Base-by-base conservation (phyloP, 2,888 invertebrate species). In the Smittia sp. region DNA sequence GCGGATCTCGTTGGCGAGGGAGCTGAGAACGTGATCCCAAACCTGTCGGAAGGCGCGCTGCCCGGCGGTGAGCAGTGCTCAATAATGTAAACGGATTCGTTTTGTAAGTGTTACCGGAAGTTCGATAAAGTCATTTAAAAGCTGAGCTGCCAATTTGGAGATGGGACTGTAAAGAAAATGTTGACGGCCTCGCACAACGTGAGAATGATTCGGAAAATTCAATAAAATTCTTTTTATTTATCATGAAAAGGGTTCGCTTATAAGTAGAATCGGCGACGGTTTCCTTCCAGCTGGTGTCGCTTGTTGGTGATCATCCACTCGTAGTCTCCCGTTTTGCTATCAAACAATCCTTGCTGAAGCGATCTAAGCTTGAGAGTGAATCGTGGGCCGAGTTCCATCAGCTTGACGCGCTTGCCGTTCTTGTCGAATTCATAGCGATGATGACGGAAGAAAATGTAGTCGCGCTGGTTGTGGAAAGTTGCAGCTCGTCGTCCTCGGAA, bases 401-500 rank as follows among this genome's bases (percentile, higher is more conserved):
- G 84, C 77, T 86, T 89, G 0, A 90, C 89, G 18, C 86, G 86
- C 78, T 88, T 89, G 0, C 90, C 89, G 75, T 93, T 91, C 73
- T 88, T 86, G 76, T 93, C 90, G 82, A 97, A 96, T 79, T 94
- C 93, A 81, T 97, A 96, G 89, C 96, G 89, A 82, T 99, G 98
- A 83, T 99, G 98, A 74, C 99, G 88, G 81, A 99, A 98, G 84
- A 99, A 99, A 78, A 99, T 94, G 80, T 93, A 99, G 84, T 99
- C 99, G 75, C 99, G 86, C 82, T 99, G 99, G 84, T 99, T 99
- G 83, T 99, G 99, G 81, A 99, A 98, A 32, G 98, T 98, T 75
- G 96, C 95, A 0, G 91, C 95, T 75, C 98, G 86, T 1, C 96
- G 86, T 0, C 98, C 98, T 76, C 89, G 89, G 83, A 97, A 99